These are phyloP conservation scores for Clostera curtula DNA, from an alignment of 2,888 invertebrate species.

Conservation along the genomic window DNA sequence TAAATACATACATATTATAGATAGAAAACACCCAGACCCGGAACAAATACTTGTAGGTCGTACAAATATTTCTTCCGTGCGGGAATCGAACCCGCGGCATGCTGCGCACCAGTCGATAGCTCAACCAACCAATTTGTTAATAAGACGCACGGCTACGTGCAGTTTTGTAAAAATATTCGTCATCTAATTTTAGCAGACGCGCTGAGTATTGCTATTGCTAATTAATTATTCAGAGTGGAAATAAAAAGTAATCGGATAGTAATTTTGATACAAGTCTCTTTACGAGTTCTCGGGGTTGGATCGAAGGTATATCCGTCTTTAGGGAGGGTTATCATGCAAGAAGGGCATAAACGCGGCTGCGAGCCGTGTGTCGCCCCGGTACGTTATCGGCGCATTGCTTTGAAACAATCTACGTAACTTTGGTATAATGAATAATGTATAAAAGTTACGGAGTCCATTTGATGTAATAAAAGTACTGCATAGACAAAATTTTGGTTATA, in stretches of 20 bases:
- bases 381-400: slow-evolving; percentile 37
- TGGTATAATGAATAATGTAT: slow-evolving; percentile 15
- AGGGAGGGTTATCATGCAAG: slow-evolving; percentile 57
- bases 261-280: slow-evolving; percentile 57
- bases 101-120: too few relatives aligned
- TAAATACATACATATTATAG: too few relatives aligned
- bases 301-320: slow-evolving; percentile 45
- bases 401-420: slow-evolving; percentile 21
- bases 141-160: slow-evolving; percentile 44
- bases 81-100: too few relatives aligned
- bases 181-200: slow-evolving; percentile 33
- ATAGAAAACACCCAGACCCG: too few relatives aligned
- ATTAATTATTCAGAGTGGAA: slow-evolving; percentile 53
- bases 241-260: slow-evolving; percentile 60
- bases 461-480: too few relatives aligned
- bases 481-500: too few relatives aligned
- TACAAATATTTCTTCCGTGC: too few relatives aligned
- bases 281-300: slow-evolving; percentile 46
- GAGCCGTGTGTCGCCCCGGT: slow-evolving; percentile 40
- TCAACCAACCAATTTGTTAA: too few relatives aligned
- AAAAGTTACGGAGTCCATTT: slow-evolving; percentile 19
- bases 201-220: slow-evolving; percentile 43
- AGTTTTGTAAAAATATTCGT: slow-evolving; percentile 44
- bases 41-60: too few relatives aligned
- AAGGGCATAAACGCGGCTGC: slow-evolving; percentile 49